Evolutionary conservation across 2,113 vertebrate genomes (phyloP).

Genomic region (Antechinus stuartii): DNA sequence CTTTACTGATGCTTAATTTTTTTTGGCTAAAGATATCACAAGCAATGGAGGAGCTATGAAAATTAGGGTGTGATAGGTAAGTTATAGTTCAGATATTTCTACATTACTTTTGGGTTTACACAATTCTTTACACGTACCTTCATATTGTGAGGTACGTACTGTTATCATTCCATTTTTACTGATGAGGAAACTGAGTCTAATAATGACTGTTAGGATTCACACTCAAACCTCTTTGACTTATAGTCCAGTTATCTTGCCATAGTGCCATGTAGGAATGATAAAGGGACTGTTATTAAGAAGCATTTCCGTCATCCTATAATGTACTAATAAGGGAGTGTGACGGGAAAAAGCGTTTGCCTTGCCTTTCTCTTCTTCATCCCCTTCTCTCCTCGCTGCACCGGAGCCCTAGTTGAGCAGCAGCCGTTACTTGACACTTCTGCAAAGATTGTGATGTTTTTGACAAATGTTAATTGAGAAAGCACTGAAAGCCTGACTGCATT

Average conservation of each 20-base stretch:
- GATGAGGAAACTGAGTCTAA: background rate
- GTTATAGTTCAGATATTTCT: background rate
- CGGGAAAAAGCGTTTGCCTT: constrained; percentile 61
- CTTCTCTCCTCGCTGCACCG: background rate
- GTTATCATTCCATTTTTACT: background rate
- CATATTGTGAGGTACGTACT: background rate
- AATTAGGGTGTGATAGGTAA: constrained; percentile 52
- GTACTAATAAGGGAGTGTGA: constrained; percentile 76
- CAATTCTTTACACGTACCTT: background rate
- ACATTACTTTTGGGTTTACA: background rate
- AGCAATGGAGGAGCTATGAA: constrained; percentile 65
- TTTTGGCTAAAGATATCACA: constrained; percentile 76
- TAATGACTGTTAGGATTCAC: background rate
- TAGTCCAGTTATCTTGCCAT: background rate
- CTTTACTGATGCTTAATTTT: constrained; percentile 76
- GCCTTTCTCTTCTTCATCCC: constrained; percentile 38
- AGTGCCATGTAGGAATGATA: constrained; percentile 55
- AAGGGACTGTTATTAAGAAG: constrained; percentile 79
- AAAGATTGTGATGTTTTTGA: constrained; percentile 86
- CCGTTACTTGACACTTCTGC: constrained; percentile 74
- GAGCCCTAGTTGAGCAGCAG: constrained; percentile 72
- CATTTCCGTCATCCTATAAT: constrained; percentile 82
- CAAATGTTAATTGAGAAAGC: constrained; percentile 91
- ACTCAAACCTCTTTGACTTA: background rate
- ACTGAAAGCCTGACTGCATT: constrained; percentile 83